Evolutionary conservation across 2,113 vertebrate species (phyloP).

Genomic region (Tautogolabrus adspersus): DNA sequence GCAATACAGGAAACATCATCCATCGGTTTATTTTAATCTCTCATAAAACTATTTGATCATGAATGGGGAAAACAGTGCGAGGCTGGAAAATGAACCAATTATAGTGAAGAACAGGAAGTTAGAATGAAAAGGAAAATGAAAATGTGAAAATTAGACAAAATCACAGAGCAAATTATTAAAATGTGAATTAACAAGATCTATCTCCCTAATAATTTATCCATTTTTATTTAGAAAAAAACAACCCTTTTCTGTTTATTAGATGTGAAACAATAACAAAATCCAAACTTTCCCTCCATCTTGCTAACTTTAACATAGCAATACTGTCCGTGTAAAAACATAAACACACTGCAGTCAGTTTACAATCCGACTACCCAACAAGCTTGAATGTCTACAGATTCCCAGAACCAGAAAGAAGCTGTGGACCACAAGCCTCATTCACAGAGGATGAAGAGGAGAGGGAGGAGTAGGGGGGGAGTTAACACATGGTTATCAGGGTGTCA

Average conservation of each 20-base stretch:
- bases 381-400: constrained; percentile 36
- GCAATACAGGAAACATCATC: background rate
- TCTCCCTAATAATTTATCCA: background rate
- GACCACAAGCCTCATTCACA: constrained; percentile 33
- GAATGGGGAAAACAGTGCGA: background rate
- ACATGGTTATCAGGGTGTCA: constrained; percentile 87
- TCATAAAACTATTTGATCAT: constrained; percentile 22
- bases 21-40: constrained; percentile 3
- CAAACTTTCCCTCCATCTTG: background rate
- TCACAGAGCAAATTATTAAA: background rate
- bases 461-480: constrained; percentile 16
- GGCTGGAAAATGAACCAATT: constrained; percentile 42
- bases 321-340: constrained; percentile 16
- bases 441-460: constrained; percentile 2
- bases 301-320: background rate
- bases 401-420: constrained; percentile 36
- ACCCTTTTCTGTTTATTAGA: background rate
- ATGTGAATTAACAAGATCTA: background rate
- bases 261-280: background rate
- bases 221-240: background rate
- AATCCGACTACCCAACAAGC: constrained; percentile 18
- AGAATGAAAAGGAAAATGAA: background rate
- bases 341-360: constrained; percentile 22
- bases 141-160: background rate
- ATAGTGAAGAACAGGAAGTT: background rate